Evolutionary conservation across 1,140 invertebrate species (phyloP).

Genomic region (Polypedilum pembai): DNA sequence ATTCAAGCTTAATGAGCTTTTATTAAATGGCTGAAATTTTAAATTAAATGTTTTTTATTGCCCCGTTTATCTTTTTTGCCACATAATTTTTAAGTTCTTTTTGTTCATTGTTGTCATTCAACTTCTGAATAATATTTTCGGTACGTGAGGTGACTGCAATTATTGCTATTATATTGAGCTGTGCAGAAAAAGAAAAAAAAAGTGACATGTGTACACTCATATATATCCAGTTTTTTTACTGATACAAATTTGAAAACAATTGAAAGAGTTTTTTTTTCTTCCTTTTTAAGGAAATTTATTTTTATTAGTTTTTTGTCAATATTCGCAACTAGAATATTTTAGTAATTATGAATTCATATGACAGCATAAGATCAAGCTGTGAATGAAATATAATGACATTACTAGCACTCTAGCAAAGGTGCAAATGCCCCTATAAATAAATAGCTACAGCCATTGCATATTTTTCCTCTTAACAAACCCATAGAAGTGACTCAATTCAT

Average conservation of each 20-base stretch:
- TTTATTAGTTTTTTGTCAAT: not conserved
- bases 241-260: not conserved
- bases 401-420: not conserved
- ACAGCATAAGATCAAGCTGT: not conserved
- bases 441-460: not conserved
- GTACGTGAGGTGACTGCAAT: constrained; percentile 9
- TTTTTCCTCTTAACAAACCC: not conserved
- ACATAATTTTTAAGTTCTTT: constrained; percentile 1
- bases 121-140: not conserved
- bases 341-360: not conserved
- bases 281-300: not conserved
- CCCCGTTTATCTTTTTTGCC: constrained; percentile 3
- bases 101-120: not conserved
- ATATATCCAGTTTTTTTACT: not conserved
- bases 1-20: not conserved
- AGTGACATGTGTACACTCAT: not conserved
- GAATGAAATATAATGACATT: not conserved
- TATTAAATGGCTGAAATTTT: not conserved
- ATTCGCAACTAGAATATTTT: not conserved
- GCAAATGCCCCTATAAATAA: constrained; percentile 15
- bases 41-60: not conserved
- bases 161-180: not conserved
- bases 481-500: not conserved
- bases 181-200: not conserved
- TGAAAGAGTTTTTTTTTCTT: not conserved